Conservation (phyloP, 2,113 vertebrate genomes). For the Dicrurus megarhynchus region DNA sequence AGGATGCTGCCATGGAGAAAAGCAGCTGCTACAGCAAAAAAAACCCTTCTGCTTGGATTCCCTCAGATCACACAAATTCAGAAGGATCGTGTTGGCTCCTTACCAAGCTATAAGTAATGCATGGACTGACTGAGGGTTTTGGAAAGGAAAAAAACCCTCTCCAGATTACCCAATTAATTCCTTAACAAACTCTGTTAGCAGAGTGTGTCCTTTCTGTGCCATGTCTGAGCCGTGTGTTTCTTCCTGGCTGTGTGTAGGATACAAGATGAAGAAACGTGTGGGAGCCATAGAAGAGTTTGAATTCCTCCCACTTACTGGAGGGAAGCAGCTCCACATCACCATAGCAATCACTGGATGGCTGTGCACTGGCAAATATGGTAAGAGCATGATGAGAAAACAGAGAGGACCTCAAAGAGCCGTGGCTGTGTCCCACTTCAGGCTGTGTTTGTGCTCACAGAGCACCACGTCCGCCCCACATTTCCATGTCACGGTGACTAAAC, state of each 20-base stretch:
- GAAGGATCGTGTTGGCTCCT: not conserved
- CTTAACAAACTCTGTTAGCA: not conserved
- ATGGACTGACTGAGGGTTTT: not conserved
- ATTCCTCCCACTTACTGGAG: slow-evolving; percentile 88
- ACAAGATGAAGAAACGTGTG: slow-evolving; percentile 98
- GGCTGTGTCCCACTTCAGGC: not conserved
- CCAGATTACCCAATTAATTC: not conserved
- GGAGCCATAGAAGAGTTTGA: slow-evolving; percentile 96
- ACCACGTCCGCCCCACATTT: not conserved
- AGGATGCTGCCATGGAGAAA: not conserved
- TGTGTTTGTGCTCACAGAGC: not conserved
- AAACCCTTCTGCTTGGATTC: not conserved
- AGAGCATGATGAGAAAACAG: slow-evolving; percentile 13
- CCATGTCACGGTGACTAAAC: not conserved
- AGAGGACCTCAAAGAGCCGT: not conserved
- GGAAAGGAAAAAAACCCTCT: not conserved
- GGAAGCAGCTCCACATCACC: slow-evolving; percentile 89
- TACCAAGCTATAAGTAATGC: not conserved
- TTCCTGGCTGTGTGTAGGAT: slow-evolving; percentile 74
- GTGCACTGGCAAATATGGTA: slow-evolving; percentile 91
- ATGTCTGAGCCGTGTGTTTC: not conserved
- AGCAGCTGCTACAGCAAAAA: not conserved
- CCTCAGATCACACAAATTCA: not conserved
- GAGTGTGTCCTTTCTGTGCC: not conserved
- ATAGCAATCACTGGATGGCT: slow-evolving; percentile 95